A percentile compares a stretch with the other conserved stretches of the same genome.
These are phyloP conservation scores for Pterophyllum scalare DNA, from an alignment of 2,113 vertebrate genomes.

Conservation along the genomic window DNA sequence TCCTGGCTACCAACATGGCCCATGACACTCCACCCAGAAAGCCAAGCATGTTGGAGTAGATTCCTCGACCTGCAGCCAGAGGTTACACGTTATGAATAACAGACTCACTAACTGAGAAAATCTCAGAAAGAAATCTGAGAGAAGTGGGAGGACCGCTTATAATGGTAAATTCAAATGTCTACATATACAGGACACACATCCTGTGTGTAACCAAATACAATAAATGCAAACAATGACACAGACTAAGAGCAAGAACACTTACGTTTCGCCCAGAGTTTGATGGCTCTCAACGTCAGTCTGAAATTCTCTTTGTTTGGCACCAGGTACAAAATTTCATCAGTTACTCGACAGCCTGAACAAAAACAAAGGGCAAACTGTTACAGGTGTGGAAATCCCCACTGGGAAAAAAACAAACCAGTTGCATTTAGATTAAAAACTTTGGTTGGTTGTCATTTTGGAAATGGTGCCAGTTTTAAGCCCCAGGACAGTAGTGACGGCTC, in stretches of 20 bases:
- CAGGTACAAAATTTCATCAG: slow-evolving; percentile 96
- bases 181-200: neutral
- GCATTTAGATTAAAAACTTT: neutral
- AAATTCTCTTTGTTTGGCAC: slow-evolving; percentile 99
- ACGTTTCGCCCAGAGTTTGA: slow-evolving; percentile 99
- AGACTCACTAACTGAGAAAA: no score
- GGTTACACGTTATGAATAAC: neutral
- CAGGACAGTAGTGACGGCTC: neutral
- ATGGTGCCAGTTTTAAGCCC: neutral
- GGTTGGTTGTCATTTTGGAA: neutral
- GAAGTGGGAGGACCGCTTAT: neutral
- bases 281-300: slow-evolving; percentile 90
- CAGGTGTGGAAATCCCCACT: neutral
- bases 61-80: slow-evolving; percentile 86
- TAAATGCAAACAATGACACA: neutral
- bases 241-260: slow-evolving; percentile 69
- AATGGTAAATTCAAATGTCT: neutral
- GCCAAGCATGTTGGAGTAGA: slow-evolving; percentile 98
- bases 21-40: slow-evolving; percentile 98
- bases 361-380: neutral
- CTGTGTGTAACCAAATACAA: no score
- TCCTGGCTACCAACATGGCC: slow-evolving; percentile 97
- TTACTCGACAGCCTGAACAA: slow-evolving; percentile 92
- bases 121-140: no score
- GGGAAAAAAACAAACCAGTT: neutral